phyloP scores from a whole-genome alignment of 2,113 vertebrate species.

The Dermatemys mawii region DNA sequence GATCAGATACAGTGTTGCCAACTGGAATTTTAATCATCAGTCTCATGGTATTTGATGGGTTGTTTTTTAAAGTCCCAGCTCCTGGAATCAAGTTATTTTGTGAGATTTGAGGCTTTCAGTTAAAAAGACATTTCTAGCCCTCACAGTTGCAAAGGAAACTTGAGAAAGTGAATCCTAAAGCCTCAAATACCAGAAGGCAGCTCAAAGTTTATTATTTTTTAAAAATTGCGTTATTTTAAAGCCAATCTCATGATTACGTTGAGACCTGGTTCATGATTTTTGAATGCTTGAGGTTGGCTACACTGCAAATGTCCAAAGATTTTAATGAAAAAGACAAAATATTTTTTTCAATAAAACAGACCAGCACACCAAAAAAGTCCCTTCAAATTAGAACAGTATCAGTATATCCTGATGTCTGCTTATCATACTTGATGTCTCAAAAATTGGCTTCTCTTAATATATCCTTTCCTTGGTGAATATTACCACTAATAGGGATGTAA shows the following conservation, averaged over 20 bases:
- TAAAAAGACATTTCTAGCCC: constrained; percentile 26
- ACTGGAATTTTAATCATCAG: not conserved
- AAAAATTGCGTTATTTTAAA: constrained; percentile 43
- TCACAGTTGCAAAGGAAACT: constrained; percentile 38
- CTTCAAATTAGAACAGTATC: constrained; percentile 13
- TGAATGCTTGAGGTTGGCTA: constrained; percentile 39
- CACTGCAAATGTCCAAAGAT: constrained; percentile 43
- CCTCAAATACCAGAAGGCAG: constrained; percentile 52
- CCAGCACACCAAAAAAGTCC: not conserved
- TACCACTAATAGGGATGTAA: accelerated
- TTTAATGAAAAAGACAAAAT: not conserved
- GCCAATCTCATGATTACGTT: constrained; percentile 41
- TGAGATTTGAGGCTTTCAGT: constrained; percentile 9
- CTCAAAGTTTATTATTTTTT: not conserved
- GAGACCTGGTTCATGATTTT: not conserved
- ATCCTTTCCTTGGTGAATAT: not conserved
- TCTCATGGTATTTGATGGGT: no score
- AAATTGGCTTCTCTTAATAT: not conserved
- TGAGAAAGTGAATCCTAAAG: constrained; percentile 39
- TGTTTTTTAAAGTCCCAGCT: not conserved
- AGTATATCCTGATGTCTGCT: not conserved
- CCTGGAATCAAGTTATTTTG: not conserved
- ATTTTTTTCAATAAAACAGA: not conserved
- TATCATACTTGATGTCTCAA: not conserved
- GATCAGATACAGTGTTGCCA: not conserved